Conservation (phyloP, 1,140 invertebrate species). For the Monomorium pharaonis region DNA sequence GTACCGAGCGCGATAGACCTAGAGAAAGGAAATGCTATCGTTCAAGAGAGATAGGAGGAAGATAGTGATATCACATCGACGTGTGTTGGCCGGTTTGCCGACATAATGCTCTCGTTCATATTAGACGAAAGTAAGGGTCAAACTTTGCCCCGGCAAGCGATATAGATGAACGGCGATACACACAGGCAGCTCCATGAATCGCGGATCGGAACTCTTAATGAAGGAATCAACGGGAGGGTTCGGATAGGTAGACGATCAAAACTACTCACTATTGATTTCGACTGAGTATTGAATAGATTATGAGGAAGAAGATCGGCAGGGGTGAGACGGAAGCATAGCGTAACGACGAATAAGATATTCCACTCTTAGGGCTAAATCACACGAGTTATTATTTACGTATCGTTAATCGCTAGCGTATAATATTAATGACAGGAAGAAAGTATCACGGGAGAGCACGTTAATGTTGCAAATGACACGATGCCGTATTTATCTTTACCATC, state of each 20-base stretch:
- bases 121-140: slow-evolving; percentile 38
- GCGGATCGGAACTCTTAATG: slow-evolving; percentile 14
- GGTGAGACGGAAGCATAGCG: background rate
- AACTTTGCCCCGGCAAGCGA: background rate
- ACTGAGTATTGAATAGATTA: slow-evolving; percentile 19
- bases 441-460: background rate
- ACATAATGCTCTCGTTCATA: slow-evolving; percentile 38
- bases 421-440: slow-evolving; percentile 21
- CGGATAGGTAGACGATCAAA: slow-evolving; percentile 3
- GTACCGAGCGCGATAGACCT: slow-evolving; percentile 30
- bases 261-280: slow-evolving; percentile 28
- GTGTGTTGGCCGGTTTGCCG: slow-evolving; percentile 6
- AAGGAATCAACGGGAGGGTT: slow-evolving; percentile 13
- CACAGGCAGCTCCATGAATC: slow-evolving; percentile 1
- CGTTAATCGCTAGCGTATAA: background rate
- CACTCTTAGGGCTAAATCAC: background rate
- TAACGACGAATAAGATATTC: slow-evolving; percentile 17
- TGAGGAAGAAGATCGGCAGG: background rate
- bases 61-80: slow-evolving; percentile 8
- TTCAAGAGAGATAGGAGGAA: slow-evolving; percentile 6
- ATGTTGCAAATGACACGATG: background rate
- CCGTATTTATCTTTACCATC: background rate
- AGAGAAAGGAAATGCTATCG: slow-evolving; percentile 3
- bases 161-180: background rate
- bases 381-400: background rate